phyloP scores from a whole-genome alignment of 2,888 invertebrate species.

The Microchrysa polita region DNA sequence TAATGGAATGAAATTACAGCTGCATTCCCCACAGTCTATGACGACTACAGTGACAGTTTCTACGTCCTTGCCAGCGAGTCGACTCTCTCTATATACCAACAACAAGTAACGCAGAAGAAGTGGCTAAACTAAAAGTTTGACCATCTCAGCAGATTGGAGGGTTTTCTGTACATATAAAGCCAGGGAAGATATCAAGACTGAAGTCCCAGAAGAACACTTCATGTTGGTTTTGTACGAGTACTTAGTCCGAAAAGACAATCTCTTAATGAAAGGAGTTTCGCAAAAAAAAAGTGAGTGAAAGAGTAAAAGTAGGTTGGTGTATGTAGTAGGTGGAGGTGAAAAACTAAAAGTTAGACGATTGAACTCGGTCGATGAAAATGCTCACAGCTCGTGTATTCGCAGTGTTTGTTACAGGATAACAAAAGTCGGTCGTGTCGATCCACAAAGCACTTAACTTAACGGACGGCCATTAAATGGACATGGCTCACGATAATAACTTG shows the following conservation, averaged over 20 bases:
- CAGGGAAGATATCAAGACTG: neutral
- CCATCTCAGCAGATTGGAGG: neutral
- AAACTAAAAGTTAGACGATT: constrained; percentile 16
- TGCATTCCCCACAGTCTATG: neutral
- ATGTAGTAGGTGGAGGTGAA: no score
- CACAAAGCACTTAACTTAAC: constrained; percentile 41
- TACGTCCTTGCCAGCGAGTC: no score
- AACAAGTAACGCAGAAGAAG: neutral
- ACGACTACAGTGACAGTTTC: no score
- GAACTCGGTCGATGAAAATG: neutral
- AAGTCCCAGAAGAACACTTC: neutral
- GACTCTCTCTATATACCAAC: neutral
- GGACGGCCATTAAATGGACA: constrained; percentile 40
- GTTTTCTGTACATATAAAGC: neutral
- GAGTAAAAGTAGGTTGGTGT: no score
- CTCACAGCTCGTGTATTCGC: no score
- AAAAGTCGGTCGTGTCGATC: constrained; percentile 15
- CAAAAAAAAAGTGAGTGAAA: neutral
- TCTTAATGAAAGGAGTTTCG: constrained; percentile 22
- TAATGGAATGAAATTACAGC: constrained; percentile 29
- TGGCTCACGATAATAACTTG: constrained; percentile 36
- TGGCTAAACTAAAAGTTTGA: neutral
- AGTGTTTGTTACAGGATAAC: neutral
- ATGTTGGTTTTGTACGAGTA: neutral
- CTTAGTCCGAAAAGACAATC: constrained; percentile 28